A percentile compares a stretch with the other conserved stretches of the same genome.
phyloP scores from a whole-genome alignment of 2,113 vertebrate species.

The Dermatemys mawii region DNA sequence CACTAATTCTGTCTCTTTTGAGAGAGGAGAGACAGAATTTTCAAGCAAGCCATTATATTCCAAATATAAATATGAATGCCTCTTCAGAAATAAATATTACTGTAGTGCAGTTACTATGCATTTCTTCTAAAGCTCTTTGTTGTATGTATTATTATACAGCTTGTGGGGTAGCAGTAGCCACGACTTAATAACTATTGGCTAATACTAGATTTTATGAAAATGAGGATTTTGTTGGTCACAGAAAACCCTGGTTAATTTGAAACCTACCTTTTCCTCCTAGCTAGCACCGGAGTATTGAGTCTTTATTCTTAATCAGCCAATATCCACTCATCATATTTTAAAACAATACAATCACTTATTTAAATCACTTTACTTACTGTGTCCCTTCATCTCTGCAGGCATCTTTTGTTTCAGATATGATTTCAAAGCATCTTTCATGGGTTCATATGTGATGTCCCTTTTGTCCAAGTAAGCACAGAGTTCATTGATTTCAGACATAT shows the following conservation, averaged over 20 bases:
- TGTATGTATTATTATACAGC: background rate
- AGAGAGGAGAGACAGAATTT: background rate
- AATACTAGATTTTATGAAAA: background rate
- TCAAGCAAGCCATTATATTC: background rate
- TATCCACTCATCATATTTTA: background rate
- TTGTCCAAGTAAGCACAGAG: slow-evolving; percentile 76
- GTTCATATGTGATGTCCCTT: slow-evolving; percentile 69
- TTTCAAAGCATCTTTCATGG: slow-evolving; percentile 75
- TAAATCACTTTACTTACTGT: slow-evolving; percentile 32
- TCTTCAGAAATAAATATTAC: background rate
- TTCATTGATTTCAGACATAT: slow-evolving; percentile 68
- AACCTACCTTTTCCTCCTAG: background rate
- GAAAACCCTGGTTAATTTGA: background rate
- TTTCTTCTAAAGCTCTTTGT: background rate
- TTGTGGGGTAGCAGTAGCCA: background rate
- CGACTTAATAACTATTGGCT: background rate
- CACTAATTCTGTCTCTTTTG: background rate
- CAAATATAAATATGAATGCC: background rate
- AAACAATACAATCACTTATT: background rate
- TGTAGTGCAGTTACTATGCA: background rate
- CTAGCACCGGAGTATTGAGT: background rate
- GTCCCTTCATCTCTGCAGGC: background rate
- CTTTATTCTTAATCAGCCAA: background rate
- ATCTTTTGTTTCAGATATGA: slow-evolving; percentile 62
- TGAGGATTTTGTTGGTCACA: background rate